Evolutionary conservation across 2,113 vertebrate genomes (phyloP).

Genomic region (Uropsilus gracilis): DNA sequence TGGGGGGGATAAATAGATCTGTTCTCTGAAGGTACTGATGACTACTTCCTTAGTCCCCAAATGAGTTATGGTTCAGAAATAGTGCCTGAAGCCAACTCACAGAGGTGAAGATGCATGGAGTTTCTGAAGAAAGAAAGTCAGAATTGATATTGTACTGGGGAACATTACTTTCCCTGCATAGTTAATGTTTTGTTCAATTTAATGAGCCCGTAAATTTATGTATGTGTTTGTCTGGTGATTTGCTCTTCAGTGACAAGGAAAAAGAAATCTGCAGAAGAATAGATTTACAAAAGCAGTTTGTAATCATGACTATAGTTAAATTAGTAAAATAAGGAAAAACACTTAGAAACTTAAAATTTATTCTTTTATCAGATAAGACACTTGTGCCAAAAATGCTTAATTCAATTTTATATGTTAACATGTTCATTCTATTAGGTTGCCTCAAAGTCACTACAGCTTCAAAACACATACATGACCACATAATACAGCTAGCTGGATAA

Average conservation of each 20-base stretch:
- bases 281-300: background rate
- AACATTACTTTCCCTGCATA: background rate
- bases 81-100: background rate
- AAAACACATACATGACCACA: background rate
- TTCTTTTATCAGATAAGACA: background rate
- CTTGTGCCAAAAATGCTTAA: background rate
- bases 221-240: background rate
- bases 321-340: background rate
- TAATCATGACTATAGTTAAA: background rate
- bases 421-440: background rate
- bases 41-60: background rate
- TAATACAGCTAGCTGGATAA: background rate
- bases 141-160: background rate
- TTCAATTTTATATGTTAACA: background rate
- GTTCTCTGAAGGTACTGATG: background rate
- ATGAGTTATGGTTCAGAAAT: background rate
- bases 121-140: background rate
- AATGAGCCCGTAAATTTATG: background rate
- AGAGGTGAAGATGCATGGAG: background rate
- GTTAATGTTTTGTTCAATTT: background rate
- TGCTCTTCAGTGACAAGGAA: background rate
- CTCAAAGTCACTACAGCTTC: background rate
- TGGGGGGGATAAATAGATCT: background rate
- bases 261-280: background rate
- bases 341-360: conserved; percentile 11